Conservation (phyloP, 2,888 invertebrate genomes). For the Drosophila pegasa region DNA sequence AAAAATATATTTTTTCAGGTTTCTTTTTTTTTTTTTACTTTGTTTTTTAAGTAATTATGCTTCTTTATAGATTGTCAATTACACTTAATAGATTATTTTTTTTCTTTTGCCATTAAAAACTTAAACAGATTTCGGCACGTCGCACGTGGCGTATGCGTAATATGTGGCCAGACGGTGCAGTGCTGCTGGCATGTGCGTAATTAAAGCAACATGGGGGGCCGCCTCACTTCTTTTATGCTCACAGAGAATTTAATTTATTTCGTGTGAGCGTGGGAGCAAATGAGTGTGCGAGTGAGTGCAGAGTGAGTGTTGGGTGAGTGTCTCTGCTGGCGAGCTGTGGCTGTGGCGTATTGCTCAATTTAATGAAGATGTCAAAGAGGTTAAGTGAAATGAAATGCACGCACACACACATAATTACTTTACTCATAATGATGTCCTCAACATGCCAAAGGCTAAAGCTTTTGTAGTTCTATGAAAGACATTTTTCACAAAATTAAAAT, state of each 20-base stretch:
- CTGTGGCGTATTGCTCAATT: constrained; percentile 24
- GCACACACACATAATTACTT: too few species aligned
- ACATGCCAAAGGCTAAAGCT: too few species aligned
- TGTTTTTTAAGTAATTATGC: not conserved
- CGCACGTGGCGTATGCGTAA: constrained; percentile 44
- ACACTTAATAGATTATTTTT: constrained; percentile 10
- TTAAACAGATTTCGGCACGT: constrained; percentile 23
- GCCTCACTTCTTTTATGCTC: constrained; percentile 12
- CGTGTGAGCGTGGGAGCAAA: not conserved
- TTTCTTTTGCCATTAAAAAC: constrained; percentile 40
- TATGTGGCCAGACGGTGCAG: not conserved
- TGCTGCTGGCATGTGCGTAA: constrained; percentile 48
- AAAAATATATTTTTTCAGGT: constrained; percentile 6
- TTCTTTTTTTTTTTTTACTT: not conserved
- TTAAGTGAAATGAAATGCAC: not conserved
- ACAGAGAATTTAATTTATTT: constrained; percentile 40
- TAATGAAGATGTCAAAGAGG: constrained; percentile 27
- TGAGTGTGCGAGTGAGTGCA: not conserved
- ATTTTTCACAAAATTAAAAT: not conserved
- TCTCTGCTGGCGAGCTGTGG: constrained; percentile 10
- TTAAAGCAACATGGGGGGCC: constrained; percentile 33
- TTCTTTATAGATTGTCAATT: constrained; percentile 14
- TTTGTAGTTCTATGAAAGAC: not conserved
- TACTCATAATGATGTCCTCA: too few species aligned
- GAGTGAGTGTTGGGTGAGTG: not conserved